These are phyloP conservation scores for Tachina fera DNA, from an alignment of 2,888 invertebrate species.

Conservation along the genomic window DNA sequence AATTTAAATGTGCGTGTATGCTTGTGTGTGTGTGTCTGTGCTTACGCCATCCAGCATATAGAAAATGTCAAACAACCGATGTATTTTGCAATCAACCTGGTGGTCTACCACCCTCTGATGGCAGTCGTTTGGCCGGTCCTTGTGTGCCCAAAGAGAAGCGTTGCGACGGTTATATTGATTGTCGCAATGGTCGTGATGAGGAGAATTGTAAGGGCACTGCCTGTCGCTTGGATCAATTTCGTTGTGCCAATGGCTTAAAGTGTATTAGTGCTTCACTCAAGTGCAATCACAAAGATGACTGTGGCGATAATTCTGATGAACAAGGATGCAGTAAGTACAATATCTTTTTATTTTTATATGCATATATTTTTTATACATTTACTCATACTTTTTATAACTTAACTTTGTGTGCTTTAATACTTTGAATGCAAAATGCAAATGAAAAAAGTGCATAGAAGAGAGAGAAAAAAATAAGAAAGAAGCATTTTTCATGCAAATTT, in stretches of 20 bases:
- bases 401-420: slow-evolving; percentile 31
- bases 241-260: slow-evolving; percentile 90
- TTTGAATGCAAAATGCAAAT: slow-evolving; percentile 27
- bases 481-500: slow-evolving; percentile 33
- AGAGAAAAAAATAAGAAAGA: neutral
- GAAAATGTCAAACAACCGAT: slow-evolving; percentile 93
- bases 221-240: slow-evolving; percentile 93
- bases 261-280: slow-evolving; percentile 90
- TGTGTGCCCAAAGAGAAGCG: slow-evolving; percentile 94
- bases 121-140: slow-evolving; percentile 86
- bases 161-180: slow-evolving; percentile 95
- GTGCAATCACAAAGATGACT: slow-evolving; percentile 96
- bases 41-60: slow-evolving; percentile 86
- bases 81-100: slow-evolving; percentile 92
- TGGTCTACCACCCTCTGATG: slow-evolving; percentile 83
- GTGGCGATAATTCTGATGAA: slow-evolving; percentile 95
- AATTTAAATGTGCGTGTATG: slow-evolving; percentile 1
- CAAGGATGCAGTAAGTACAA: slow-evolving; percentile 91
- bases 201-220: slow-evolving; percentile 88
- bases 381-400: neutral
- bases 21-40: neutral
- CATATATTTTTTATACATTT: neutral
- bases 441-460: neutral
- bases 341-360: slow-evolving; percentile 5
- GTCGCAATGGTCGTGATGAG: slow-evolving; percentile 92